These are phyloP conservation scores for Acyrthosiphon pisum DNA, from an alignment of 1,140 invertebrate species.

Conservation along the genomic window DNA sequence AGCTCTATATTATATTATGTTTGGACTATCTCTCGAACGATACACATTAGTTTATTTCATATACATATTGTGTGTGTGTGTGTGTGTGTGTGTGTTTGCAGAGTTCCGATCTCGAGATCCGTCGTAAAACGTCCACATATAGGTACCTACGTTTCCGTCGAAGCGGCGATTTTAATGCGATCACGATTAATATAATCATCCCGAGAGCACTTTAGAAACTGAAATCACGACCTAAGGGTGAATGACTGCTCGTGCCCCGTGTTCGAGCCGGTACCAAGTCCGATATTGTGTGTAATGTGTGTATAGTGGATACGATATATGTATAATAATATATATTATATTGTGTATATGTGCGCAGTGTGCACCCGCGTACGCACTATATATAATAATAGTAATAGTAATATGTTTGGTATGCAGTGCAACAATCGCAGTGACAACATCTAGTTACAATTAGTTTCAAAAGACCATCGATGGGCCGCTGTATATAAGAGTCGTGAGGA, in stretches of 20 bases:
- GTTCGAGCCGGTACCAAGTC: background rate
- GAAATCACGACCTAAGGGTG: constrained; percentile 47
- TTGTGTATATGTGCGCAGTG: background rate
- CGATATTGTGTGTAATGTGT: background rate
- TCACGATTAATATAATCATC: constrained; percentile 27
- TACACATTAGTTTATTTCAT: background rate
- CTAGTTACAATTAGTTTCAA: constrained; percentile 22
- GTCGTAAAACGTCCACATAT: background rate
- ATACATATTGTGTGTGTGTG: background rate
- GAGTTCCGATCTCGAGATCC: background rate
- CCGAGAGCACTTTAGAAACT: background rate
- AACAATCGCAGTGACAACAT: background rate
- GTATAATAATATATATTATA: background rate
- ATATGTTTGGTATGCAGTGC: background rate
- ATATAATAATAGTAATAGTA: background rate
- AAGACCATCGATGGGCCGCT: background rate
- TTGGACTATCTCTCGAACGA: background rate
- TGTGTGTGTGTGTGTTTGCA: background rate
- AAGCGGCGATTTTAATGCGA: background rate
- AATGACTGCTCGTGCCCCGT: constrained; percentile 38
- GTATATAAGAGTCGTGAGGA: background rate
- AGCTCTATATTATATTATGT: background rate
- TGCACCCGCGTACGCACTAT: background rate
- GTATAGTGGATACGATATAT: background rate
- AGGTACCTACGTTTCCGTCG: background rate